Conservation (phyloP, 2,888 invertebrate genomes). For the Aspidiotus rigidus region DNA sequence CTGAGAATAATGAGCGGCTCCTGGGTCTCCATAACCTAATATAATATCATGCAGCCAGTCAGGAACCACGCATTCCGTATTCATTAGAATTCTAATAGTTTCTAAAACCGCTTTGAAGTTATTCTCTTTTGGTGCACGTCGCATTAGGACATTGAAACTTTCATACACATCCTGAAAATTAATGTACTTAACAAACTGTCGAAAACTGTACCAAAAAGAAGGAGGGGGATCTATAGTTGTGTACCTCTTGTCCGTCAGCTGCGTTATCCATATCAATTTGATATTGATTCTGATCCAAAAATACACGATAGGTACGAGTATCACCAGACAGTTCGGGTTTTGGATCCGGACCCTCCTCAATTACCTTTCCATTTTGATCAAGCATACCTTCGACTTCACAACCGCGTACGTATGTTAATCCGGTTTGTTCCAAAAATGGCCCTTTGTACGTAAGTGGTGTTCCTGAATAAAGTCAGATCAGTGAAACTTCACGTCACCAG, state of each 20-base stretch:
- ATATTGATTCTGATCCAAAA: conserved; percentile 96
- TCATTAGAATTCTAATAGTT: conserved; percentile 97
- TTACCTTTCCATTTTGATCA: conserved; percentile 86
- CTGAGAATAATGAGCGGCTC: conserved; percentile 90
- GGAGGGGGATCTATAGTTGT: not conserved
- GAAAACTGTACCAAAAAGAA: not conserved
- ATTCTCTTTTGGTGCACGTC: conserved; percentile 98
- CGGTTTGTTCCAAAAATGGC: conserved; percentile 86
- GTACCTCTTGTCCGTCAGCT: conserved; percentile 48
- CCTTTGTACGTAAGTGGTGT: conserved; percentile 46
- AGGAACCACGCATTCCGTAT: conserved; percentile 94
- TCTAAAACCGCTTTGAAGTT: conserved; percentile 99
- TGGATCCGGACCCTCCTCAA: conserved; percentile 91
- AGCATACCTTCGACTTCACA: conserved; percentile 99
- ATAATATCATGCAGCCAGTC: conserved; percentile 95
- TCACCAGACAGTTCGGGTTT: conserved; percentile 80
- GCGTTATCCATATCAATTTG: conserved; percentile 75
- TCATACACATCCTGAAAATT: conserved; percentile 65
- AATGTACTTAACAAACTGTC: not conserved
- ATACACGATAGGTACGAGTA: conserved; percentile 81
- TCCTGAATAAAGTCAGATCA: conserved; percentile 16
- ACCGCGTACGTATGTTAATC: conserved; percentile 82
- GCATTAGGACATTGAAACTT: conserved; percentile 91
- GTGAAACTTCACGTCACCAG: too few species aligned
- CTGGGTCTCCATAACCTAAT: conserved; percentile 95